Evolutionary conservation across 2,888 invertebrate genomes (phyloP).

Genomic region (Drosophila ustulata): DNA sequence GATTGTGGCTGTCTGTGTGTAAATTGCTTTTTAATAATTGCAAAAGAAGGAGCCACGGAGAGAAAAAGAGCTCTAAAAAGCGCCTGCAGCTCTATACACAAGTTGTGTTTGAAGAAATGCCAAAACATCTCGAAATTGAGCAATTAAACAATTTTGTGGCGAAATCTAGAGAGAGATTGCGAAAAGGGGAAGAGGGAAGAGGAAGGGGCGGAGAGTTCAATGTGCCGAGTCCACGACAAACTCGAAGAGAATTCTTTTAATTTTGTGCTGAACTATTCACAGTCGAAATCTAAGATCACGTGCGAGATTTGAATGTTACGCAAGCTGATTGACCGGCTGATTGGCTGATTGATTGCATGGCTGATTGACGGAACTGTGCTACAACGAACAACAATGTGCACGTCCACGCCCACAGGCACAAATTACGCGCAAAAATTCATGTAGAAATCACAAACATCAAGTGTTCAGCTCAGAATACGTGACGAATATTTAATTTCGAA

Average conservation of each 20-base stretch:
- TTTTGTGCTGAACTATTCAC: conserved; percentile 3
- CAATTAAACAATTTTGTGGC: conserved; percentile 58
- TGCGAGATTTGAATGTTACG: conserved; percentile 57
- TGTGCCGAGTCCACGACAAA: conserved; percentile 60
- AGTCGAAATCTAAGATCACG: conserved; percentile 39
- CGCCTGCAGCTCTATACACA: conserved; percentile 54
- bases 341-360: conserved; percentile 39
- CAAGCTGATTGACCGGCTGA: conserved; percentile 39
- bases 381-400: conserved; percentile 40
- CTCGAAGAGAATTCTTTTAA: conserved; percentile 4
- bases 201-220: conserved; percentile 50
- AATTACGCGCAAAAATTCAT: conserved; percentile 58
- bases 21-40: conserved; percentile 68
- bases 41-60: conserved; percentile 27
- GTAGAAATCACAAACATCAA: conserved; percentile 46
- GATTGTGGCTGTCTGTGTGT: conserved; percentile 10
- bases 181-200: no score
- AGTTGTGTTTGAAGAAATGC: conserved; percentile 38
- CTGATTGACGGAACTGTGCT: conserved; percentile 77
- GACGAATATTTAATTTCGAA: conserved; percentile 56
- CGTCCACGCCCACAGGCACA: conserved; percentile 55
- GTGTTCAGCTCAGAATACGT: conserved; percentile 43
- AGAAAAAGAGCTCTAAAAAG: conserved; percentile 29
- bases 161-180: conserved; percentile 15
- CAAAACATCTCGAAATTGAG: conserved; percentile 61